Evolutionary conservation across 2,113 vertebrate genomes (phyloP), one percentile per base, ranked within the genome.

Genomic region (Willisornis vidua): DNA sequence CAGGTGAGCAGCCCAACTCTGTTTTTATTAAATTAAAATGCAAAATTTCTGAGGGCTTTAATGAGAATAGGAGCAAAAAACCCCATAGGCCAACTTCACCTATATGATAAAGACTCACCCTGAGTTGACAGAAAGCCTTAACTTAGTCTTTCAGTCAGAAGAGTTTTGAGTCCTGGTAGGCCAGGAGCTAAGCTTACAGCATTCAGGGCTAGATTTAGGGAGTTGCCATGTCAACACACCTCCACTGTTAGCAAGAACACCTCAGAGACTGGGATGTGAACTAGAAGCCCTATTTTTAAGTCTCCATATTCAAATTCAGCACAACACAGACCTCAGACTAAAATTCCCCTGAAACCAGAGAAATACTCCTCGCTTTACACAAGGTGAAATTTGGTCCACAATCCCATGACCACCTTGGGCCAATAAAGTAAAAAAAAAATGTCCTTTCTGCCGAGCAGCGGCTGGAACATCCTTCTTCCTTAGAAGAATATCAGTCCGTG

Each of bases 151-250:
- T 86, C 70, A 75, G 3, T 90, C 76, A 62, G 54, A 78, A 85
- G 76, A 65, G 35, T 72, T 94, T 73, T 2, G 2, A 90, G 90
- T 73, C 84, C 90, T 89, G 62, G 88, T 90, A 93, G 86, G 48
- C 88, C 96, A 96, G 86, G 49, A 95, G 74, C 76, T 85, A 54
- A 89, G 90, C 92, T 94, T 90, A 85, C 73, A 93, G 58, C 62
- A 82, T 89, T 79, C 88, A 89, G 80, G 92, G 88, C 90, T 94
- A 92, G 90, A 96, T 93, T 95, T 96, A 95, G 91, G 93, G 68
- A 96, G 95, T 96, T 96, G 94, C 91, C 93, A 97, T 96, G 94
- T 97, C 95, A 97, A 95, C 94, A 95, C 93, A 96, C 93, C 93
- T 94, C 93, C 94, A 96, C 65, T 48, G 67, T 86, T 93, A 94